Percentiles rank a stretch among this genome's conserved stretches.
Conservation (phyloP, 2,113 vertebrate genomes). For the Nipponia nippon region DNA sequence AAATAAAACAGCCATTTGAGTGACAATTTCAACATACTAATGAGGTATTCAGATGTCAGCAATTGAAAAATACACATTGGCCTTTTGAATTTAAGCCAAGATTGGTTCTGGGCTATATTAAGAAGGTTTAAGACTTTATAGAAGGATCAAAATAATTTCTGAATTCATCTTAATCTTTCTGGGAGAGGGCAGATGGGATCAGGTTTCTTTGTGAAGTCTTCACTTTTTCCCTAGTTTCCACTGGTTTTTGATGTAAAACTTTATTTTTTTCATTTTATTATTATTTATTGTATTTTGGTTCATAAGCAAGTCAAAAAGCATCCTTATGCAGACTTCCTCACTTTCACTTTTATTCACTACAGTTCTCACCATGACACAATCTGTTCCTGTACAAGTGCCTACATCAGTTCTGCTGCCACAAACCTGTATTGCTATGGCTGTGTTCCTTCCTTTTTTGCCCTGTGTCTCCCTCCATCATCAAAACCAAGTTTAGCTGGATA, state of each 20-base stretch:
- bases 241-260: neutral
- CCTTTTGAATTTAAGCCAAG: slow-evolving; percentile 42
- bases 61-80: slow-evolving; percentile 4
- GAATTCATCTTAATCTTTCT: neutral
- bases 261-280: neutral
- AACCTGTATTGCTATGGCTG: neutral
- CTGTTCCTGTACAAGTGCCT: neutral
- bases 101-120: neutral
- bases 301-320: neutral
- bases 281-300: neutral
- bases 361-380: neutral
- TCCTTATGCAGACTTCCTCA: neutral
- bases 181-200: neutral
- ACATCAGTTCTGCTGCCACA: neutral
- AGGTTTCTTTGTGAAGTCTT: neutral
- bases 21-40: slow-evolving; percentile 46
- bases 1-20: slow-evolving; percentile 28
- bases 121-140: neutral
- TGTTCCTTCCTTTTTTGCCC: neutral
- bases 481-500: neutral
- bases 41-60: slow-evolving; percentile 14
- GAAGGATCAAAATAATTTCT: neutral
- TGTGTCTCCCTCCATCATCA: neutral
- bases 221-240: neutral
- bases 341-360: neutral